Percentiles rank a stretch among this genome's conserved stretches.
These are phyloP conservation scores for Cancer borealis DNA, from an alignment of 2,888 invertebrate species.

Conservation along the genomic window DNA sequence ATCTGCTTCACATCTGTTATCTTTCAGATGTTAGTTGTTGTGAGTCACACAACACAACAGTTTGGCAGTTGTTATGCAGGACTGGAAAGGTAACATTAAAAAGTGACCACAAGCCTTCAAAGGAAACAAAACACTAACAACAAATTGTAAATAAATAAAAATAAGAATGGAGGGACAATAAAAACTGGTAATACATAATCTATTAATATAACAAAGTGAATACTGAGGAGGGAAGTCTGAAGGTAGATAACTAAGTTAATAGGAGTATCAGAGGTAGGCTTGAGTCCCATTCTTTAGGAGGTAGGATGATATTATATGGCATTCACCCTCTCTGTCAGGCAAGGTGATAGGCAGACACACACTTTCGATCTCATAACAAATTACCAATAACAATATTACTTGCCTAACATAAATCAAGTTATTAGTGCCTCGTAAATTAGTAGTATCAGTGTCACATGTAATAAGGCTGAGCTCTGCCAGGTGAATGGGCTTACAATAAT, in stretches of 20 bases:
- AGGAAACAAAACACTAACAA: background rate
- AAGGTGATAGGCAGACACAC: background rate
- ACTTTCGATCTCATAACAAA: background rate
- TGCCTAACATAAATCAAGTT: background rate
- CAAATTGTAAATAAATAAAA: background rate
- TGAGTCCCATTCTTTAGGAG: background rate
- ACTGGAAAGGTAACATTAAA: background rate
- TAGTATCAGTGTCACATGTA: background rate
- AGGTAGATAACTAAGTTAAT: background rate
- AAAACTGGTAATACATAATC: background rate
- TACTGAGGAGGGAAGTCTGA: background rate
- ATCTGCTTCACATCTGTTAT: background rate
- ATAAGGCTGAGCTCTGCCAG: background rate
- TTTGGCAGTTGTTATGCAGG: background rate
- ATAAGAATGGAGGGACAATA: background rate
- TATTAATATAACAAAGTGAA: too few relatives aligned
- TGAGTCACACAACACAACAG: background rate
- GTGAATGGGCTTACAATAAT: background rate
- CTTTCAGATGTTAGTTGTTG: background rate
- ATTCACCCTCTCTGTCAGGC: constrained; percentile 3
- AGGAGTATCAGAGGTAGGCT: background rate
- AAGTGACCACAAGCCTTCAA: background rate
- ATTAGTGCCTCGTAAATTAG: background rate
- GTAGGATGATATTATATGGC: background rate
- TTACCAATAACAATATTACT: background rate